phyloP scores from a whole-genome alignment of 92 coral and sea anemone species.

The Heliopora coerulea region DNA sequence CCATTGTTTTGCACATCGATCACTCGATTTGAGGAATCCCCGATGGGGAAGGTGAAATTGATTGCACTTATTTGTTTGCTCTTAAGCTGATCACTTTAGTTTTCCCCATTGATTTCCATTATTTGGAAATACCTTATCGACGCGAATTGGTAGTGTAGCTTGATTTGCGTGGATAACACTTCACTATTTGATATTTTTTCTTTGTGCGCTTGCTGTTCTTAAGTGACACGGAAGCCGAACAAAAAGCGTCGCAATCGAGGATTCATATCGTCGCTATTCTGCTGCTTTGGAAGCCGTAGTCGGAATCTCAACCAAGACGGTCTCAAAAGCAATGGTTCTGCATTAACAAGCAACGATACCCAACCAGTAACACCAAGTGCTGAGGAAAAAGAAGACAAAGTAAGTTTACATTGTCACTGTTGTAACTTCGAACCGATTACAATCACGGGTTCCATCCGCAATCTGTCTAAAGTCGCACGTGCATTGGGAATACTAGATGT shows the following conservation, averaged over 20 bases:
- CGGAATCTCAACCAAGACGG: conserved; percentile 30
- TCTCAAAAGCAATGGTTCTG: conserved; percentile 44
- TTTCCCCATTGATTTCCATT: too few species aligned
- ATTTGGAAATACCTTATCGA: too few species aligned
- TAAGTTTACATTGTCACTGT: conserved; percentile 42
- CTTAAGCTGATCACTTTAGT: too few species aligned
- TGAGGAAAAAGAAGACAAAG: conserved; percentile 85
- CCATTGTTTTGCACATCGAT: not conserved
- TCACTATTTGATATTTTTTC: not conserved
- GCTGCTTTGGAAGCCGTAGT: conserved; percentile 91
- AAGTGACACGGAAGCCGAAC: conserved; percentile 74
- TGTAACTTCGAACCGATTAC: not conserved
- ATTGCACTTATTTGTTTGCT: too few species aligned
- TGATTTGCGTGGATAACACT: too few species aligned
- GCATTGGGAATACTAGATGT: conserved; percentile 11
- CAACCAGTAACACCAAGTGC: conserved; percentile 71
- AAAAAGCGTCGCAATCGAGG: conserved; percentile 86
- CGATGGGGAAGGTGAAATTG: too few species aligned
- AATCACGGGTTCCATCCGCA: conserved; percentile 22
- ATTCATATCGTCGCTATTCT: conserved; percentile 93
- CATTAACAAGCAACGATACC: conserved; percentile 73
- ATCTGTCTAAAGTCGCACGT: not conserved
- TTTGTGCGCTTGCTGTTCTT: conserved; percentile 39
- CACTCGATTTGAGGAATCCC: too few species aligned
- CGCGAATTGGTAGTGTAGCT: too few species aligned